These are phyloP conservation scores for Cyprinus carpio DNA, from an alignment of 2,113 vertebrate genomes.

Conservation along the genomic window DNA sequence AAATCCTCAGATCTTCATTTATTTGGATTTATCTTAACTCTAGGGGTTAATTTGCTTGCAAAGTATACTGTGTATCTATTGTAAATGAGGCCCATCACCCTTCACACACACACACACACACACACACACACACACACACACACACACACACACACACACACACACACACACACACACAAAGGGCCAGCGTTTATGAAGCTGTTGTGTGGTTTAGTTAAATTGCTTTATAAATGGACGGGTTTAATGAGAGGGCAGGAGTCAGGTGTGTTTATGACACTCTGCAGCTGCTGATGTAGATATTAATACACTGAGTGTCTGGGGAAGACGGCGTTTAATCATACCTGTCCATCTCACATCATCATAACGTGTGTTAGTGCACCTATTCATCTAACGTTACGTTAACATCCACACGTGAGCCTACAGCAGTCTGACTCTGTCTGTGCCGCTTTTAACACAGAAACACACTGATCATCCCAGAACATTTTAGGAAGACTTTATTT, in stretches of 20 bases:
- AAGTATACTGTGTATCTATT: not conserved
- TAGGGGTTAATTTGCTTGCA: not conserved
- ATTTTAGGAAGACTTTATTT: too few species aligned
- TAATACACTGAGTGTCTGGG: not conserved
- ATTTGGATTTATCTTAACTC: too few species aligned
- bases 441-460: too few species aligned
- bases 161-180: too few species aligned
- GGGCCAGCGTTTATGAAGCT: not conserved
- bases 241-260: not conserved
- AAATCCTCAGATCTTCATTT: too few species aligned
- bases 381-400: too few species aligned
- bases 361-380: not conserved
- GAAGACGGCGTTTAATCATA: not conserved
- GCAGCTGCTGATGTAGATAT: not conserved
- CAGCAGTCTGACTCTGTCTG: too few species aligned
- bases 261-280: not conserved
- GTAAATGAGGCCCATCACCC: not conserved
- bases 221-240: not conserved
- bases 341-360: not conserved
- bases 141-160: too few species aligned
- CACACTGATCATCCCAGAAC: too few species aligned
- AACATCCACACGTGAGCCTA: too few species aligned
- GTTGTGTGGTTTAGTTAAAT: not conserved
- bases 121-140: too few species aligned
- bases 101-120: too few species aligned